Evolutionary conservation across 92 coral and sea anemone species (phyloP).

Genomic region (Heliopora coerulea): DNA sequence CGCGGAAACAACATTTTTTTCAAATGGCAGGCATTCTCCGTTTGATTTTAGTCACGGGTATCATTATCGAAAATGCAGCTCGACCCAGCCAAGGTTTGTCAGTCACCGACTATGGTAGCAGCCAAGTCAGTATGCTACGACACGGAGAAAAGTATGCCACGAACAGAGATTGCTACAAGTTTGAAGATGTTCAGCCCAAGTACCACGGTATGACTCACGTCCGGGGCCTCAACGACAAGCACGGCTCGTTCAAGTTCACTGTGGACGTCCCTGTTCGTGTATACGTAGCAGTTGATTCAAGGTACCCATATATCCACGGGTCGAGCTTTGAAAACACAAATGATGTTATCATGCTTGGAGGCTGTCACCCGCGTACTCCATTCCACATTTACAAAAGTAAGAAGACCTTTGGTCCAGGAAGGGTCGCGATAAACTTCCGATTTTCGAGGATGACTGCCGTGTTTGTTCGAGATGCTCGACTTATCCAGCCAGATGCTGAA

Average conservation of each 20-base stretch:
- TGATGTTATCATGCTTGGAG: slow-evolving; percentile 70
- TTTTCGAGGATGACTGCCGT: slow-evolving; percentile 70
- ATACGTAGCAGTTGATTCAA: slow-evolving; percentile 76
- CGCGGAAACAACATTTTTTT: no score
- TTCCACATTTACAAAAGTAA: slow-evolving; percentile 76
- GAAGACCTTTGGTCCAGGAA: slow-evolving; percentile 62
- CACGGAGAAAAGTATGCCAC: slow-evolving; percentile 93
- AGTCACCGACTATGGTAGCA: slow-evolving; percentile 67
- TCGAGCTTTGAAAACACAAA: slow-evolving; percentile 53
- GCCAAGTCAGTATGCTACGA: slow-evolving; percentile 71
- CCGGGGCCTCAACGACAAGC: slow-evolving; percentile 84
- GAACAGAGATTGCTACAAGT: slow-evolving; percentile 63
- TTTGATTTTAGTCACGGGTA: background rate
- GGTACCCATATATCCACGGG: slow-evolving; percentile 76
- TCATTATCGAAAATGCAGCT: background rate
- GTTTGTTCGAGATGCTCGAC: slow-evolving; percentile 72
- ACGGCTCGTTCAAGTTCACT: slow-evolving; percentile 48
- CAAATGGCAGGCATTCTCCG: background rate
- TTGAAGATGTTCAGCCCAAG: slow-evolving; percentile 78
- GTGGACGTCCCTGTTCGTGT: slow-evolving; percentile 72
- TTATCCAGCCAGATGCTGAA: slow-evolving; percentile 61
- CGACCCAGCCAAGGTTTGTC: slow-evolving; percentile 35
- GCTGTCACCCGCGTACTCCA: slow-evolving; percentile 68
- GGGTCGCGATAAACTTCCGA: slow-evolving; percentile 50
- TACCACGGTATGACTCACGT: slow-evolving; percentile 93